These are phyloP conservation scores for Magallana angulata DNA, from an alignment of 1,140 invertebrate species.

Conservation along the genomic window DNA sequence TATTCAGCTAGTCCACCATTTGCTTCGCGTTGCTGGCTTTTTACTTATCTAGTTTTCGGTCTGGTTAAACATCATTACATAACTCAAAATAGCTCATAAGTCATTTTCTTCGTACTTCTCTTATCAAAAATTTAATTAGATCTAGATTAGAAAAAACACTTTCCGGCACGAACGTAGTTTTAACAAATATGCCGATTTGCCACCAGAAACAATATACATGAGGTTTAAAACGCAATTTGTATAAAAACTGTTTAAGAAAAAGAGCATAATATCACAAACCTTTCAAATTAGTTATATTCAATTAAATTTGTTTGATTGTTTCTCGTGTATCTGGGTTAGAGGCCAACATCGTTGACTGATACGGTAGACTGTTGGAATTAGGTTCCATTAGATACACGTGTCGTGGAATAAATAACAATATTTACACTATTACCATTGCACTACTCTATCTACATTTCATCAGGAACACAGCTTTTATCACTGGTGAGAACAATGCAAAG, in stretches of 20 bases:
- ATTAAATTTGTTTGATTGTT: constrained; percentile 13
- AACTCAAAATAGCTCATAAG: too few species aligned
- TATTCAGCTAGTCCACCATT: too few species aligned
- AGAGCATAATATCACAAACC: not conserved
- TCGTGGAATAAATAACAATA: not conserved
- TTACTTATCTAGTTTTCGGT: too few species aligned
- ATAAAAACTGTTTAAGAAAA: not conserved
- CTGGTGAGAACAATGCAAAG: not conserved
- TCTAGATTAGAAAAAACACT: constrained; percentile 44
- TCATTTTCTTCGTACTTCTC: too few species aligned
- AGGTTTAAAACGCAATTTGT: not conserved
- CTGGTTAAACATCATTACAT: too few species aligned
- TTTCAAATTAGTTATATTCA: not conserved
- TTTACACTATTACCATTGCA: not conserved
- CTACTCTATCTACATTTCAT: not conserved
- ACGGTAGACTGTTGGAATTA: not conserved
- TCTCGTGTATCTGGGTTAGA: not conserved
- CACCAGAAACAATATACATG: not conserved
- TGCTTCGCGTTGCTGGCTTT: too few species aligned
- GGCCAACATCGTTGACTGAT: constrained; percentile 2
- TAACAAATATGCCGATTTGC: not conserved
- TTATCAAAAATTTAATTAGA: constrained; percentile 53
- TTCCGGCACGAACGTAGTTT: constrained; percentile 30
- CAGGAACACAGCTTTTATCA: not conserved
- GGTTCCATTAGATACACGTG: constrained; percentile 16